Evolutionary conservation across 2,888 invertebrate genomes (phyloP), one percentile per base, ranked within the genome.

Genomic region (Griposia aprilina): DNA sequence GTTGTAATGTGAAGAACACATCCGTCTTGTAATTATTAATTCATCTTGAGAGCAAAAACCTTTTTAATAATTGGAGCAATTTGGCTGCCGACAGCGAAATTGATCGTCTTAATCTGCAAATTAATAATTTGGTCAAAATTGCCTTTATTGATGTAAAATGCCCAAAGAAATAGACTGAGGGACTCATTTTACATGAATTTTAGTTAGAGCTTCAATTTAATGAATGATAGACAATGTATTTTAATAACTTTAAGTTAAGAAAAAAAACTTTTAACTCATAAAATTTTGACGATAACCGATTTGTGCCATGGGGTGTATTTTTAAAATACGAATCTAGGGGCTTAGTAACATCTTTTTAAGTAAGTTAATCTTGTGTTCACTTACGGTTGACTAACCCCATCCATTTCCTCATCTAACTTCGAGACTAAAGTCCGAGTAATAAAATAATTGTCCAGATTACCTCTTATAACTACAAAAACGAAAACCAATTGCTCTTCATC

Each of bases 11-110:
- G 45, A 71, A 70, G 41, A 74, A 50, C 48, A 74, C 63, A 74
- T 71, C 23, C 62, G 57, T 76, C 59, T 66, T n/a, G 26, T 75
- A 80, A 80, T 65, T 72, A 79, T 60, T 65, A n/a, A n/a, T n/a
- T 60, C 5, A 57, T 75, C 10, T 73, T 69, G 30, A 41, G 13
- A 71, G 52, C 45, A 57, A 60, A 82, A 65, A 45, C 2, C 2
- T 72, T n/a, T 41, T n/a, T 20, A 50, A 50, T 67, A 72, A 76
- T 76, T 66, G 30, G 41, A 68, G 11, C 17, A 66, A 72, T 72
- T 68, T 15, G 10, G 0, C 7, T 74, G 80, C 41, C 26, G 65
- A 52, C 81, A 36, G 57, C 50, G 15, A 57, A 59, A 65, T 76
- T 41, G 11, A 26, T n/a, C 50, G 26, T 45, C 26, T 52, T 36